Base-by-base conservation (phyloP, 2,797 vertebrate species). In the Alcedo quadribrachys region DNA sequence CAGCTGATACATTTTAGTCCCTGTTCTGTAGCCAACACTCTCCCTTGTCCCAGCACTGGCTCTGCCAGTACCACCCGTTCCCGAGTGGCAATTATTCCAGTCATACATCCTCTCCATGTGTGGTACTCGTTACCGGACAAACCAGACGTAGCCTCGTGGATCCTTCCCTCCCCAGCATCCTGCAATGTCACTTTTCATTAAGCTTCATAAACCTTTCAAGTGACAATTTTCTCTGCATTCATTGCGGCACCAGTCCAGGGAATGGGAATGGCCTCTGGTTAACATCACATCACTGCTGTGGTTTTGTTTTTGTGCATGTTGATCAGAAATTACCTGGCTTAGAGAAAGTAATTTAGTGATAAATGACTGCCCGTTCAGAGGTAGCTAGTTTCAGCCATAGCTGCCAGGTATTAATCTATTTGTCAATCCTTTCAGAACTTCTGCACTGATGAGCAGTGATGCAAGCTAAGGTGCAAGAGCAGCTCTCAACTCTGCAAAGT, bases 331-430 rank as follows among this genome's bases (percentile, higher is more conserved):
- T 96, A 96, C 94, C 86, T 93, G 82, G 87, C 93, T 97, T 93
- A 96, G 88, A 97, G 85, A 96, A 97, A 97, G 96, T 94, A 97
- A 98, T 97, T 98, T 97, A 97, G 86, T 96, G 96, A 96, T 96
- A 97, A 98, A 97, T 97, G 90, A 96, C 96, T 96, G 97, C 94
- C 95, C 16, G 2, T 95, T 97, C 95, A 95, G 78, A 96, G 80
- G 94, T 88, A 96, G 96, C 88, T 84, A 76, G 91, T 94, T 94
- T 96, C 93, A 96, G 96, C 86, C 95, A 92, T 84, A 95, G 77
- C 67, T 91, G 91, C 74, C 93, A 96, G 80, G 92, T 96, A 96
- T 97, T 96, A 97, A 98, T 97, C 91, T 96, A 73, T 96, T 96
- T 97, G 93, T 96, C 61, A 50, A 79, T 97, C 91, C 92, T 95